Evolutionary conservation across 2,113 vertebrate genomes (phyloP).

Genomic region (Crotalus horridus): DNA sequence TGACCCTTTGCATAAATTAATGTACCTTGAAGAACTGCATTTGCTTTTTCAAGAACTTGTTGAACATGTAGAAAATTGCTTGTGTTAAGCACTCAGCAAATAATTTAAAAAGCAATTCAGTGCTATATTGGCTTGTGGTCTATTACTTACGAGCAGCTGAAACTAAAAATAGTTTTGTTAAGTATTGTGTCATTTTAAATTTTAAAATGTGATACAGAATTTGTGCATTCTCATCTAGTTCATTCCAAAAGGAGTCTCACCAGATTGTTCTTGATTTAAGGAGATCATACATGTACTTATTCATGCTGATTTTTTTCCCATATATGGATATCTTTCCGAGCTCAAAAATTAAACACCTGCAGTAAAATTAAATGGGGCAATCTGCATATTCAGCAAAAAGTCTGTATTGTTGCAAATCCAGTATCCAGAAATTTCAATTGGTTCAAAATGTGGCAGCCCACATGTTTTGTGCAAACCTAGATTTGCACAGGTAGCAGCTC

Average conservation of each 20-base stretch:
- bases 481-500: not conserved
- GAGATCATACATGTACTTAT: not conserved
- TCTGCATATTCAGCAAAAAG: not conserved
- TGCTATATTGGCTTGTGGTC: not conserved
- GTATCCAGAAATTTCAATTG: not conserved
- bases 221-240: conserved; percentile 23
- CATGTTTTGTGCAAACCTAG: not conserved
- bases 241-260: not conserved
- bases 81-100: fast-evolving
- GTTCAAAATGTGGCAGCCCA: not conserved
- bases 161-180: not conserved
- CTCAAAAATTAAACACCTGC: not conserved
- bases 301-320: not conserved
- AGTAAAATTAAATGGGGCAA: not conserved
- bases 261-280: not conserved
- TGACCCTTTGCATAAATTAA: not conserved
- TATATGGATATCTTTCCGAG: not conserved
- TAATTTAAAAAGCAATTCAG: not conserved
- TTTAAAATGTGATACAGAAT: not conserved
- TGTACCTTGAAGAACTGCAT: not conserved
- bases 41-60: not conserved
- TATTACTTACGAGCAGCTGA: not conserved
- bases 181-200: not conserved
- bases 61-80: not conserved
- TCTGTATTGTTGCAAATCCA: not conserved